Percentiles rank a stretch among this genome's conserved stretches.
Conservation (phyloP, 2,888 invertebrate species). For the Philhelius pedissequus region DNA sequence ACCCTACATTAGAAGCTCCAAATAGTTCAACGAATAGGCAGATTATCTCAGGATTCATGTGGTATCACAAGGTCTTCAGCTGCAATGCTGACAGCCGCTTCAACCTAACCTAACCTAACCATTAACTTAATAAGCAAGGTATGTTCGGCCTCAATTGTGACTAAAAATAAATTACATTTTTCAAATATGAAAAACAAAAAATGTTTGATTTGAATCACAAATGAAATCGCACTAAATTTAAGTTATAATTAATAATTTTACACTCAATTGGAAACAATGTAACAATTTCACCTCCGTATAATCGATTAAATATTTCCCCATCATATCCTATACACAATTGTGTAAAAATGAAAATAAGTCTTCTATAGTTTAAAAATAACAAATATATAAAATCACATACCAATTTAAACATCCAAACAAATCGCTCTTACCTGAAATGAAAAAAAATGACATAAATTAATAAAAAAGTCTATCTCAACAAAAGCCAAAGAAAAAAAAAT, state of each 20-base stretch:
- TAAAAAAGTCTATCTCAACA: neutral
- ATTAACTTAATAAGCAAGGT: too few relatives aligned
- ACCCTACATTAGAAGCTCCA: too few relatives aligned
- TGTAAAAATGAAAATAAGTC: neutral
- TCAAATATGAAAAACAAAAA: too few relatives aligned
- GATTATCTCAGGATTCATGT: too few relatives aligned
- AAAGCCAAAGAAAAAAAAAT: neutral
- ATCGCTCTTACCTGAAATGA: neutral
- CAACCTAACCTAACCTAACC: too few relatives aligned
- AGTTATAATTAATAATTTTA: neutral
- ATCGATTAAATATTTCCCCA: neutral
- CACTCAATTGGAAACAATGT: neutral
- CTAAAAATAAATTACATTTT: too few relatives aligned
- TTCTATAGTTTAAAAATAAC: neutral
- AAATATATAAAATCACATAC: neutral
- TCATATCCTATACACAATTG: neutral
- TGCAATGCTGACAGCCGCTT: too few relatives aligned
- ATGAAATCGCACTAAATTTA: neutral
- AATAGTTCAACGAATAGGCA: too few relatives aligned
- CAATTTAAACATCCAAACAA: neutral
- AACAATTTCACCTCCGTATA: neutral
- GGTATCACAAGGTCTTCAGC: too few relatives aligned
- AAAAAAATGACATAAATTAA: neutral
- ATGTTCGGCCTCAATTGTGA: too few relatives aligned
- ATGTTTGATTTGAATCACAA: too few relatives aligned